A percentile compares a stretch with the other conserved stretches of the same genome.
Evolutionary conservation across 2,797 vertebrate genomes (phyloP).

Genomic region (Pristis pectinata): DNA sequence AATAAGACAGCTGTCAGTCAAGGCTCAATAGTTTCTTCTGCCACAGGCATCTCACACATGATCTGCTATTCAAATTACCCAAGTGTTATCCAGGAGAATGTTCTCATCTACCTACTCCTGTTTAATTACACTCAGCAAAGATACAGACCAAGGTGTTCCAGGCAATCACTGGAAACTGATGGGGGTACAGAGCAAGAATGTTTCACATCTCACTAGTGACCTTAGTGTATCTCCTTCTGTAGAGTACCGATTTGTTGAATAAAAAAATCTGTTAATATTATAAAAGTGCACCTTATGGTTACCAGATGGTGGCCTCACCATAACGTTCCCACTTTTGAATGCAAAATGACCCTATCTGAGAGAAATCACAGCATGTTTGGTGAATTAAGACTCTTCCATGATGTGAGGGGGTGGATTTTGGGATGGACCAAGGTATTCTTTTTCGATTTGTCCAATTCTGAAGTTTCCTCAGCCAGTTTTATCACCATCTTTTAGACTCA

Average conservation of each 20-base stretch:
- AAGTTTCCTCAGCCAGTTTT: neutral
- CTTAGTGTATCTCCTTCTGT: no score
- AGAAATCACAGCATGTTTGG: neutral
- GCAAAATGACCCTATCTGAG: neutral
- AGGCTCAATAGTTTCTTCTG: no score
- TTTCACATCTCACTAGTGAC: no score
- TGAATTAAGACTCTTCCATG: neutral
- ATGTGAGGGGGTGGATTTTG: neutral
- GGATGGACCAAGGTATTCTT: neutral
- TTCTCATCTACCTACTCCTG: no score
- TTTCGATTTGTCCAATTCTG: neutral
- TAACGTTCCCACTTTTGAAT: neutral
- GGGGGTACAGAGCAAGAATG: no score
- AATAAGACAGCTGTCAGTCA: no score
- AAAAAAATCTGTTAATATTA: neutral
- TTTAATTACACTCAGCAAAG: no score
- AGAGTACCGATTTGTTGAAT: neutral
- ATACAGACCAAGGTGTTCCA: no score
- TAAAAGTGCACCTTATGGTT: neutral
- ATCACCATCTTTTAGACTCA: neutral
- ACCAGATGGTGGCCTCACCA: neutral
- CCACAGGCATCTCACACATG: no score
- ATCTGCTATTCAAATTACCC: no score
- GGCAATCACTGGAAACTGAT: no score
- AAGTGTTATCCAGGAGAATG: no score